phyloP scores from a whole-genome alignment of 2,888 invertebrate genomes.

The Drosophila kokeensis region DNA sequence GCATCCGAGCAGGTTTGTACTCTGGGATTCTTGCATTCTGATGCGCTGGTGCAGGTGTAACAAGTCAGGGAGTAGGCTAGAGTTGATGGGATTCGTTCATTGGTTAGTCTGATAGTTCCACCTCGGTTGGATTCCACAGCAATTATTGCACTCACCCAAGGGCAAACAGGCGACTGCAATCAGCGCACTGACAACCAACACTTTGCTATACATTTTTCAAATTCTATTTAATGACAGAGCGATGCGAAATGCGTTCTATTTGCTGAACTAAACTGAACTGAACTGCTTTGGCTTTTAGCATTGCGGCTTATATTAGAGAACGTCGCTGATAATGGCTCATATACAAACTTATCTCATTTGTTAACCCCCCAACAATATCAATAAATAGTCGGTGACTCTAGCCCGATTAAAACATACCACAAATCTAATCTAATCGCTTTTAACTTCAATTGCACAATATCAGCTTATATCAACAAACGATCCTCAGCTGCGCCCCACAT shows the following conservation, averaged over 20 bases:
- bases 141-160: constrained; percentile 46
- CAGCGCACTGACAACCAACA: constrained; percentile 34
- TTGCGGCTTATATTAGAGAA: neutral
- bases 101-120: neutral
- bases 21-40: constrained; percentile 52
- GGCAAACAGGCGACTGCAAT: constrained; percentile 50
- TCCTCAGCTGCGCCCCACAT: neutral
- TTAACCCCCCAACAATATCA: neutral
- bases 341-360: neutral
- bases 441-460: neutral
- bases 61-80: constrained; percentile 52
- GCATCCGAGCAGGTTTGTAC: constrained; percentile 44
- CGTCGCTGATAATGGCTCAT: neutral
- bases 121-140: too few species aligned
- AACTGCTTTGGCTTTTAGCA: neutral
- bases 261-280: constrained; percentile 26
- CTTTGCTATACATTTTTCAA: constrained; percentile 43
- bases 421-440: neutral
- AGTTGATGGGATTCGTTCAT: neutral
- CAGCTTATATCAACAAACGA: neutral
- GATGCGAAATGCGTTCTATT: neutral
- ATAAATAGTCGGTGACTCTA: neutral
- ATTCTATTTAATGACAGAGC: neutral
- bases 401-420: neutral
- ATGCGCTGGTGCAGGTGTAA: constrained; percentile 42